Conservation (phyloP, 2,888 invertebrate species). For the Pheosia tremula region DNA sequence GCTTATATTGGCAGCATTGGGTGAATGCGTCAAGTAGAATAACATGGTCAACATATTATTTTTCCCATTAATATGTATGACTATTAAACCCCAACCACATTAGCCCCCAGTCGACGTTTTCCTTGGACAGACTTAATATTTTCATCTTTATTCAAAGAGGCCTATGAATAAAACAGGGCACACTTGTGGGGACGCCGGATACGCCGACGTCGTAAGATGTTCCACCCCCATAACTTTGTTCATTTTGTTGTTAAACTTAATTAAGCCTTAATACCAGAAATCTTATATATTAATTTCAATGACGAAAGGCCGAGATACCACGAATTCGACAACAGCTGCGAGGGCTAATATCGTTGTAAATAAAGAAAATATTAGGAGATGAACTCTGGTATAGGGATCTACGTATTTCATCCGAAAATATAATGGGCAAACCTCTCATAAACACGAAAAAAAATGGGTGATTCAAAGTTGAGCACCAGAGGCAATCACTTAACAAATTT, state of each 20-base stretch:
- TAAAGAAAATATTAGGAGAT: conserved; percentile 13
- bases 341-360: conserved; percentile 16
- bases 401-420: conserved; percentile 24
- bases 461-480: background rate
- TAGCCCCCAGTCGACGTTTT: conserved; percentile 67
- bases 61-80: conserved; percentile 77
- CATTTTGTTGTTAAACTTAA: conserved; percentile 60
- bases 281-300: background rate
- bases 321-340: conserved; percentile 15
- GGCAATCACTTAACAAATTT: conserved; percentile 20
- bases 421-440: conserved; percentile 21
- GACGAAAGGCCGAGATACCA: conserved; percentile 9
- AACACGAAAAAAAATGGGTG: conserved; percentile 24
- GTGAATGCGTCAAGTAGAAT: conserved; percentile 21
- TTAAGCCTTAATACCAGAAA: conserved; percentile 7
- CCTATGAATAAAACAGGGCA: conserved; percentile 79
- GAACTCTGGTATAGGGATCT: conserved; percentile 28
- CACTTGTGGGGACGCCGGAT: conserved; percentile 55
- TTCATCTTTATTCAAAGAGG: conserved; percentile 82
- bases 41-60: conserved; percentile 54
- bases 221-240: conserved; percentile 62
- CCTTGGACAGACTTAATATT: conserved; percentile 76
- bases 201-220: conserved; percentile 63
- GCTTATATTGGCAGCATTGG: background rate
- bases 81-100: conserved; percentile 72